Conservation (phyloP, 92 coral and sea anemone genomes). For the Palythoa heliodiscus region DNA sequence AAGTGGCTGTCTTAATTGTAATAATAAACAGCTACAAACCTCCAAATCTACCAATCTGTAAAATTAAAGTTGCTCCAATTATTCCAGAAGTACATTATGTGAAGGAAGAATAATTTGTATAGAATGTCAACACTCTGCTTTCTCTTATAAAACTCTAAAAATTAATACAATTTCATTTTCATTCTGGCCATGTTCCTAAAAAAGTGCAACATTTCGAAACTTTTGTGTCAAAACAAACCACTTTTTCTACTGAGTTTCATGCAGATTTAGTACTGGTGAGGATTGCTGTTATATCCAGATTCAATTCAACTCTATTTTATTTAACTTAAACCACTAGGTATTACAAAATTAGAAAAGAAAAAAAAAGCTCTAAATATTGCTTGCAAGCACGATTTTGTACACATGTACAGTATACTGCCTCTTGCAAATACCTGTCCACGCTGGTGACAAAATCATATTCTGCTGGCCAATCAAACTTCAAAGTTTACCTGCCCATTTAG, state of each 20-base stretch:
- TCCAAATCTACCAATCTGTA: too few species aligned
- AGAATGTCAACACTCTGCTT: too few species aligned
- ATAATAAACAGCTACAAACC: too few species aligned
- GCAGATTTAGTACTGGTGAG: background rate
- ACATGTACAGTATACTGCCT: conserved; percentile 19
- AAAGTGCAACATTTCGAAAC: too few species aligned
- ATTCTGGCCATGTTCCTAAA: too few species aligned
- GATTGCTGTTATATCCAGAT: background rate
- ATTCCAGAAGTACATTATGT: too few species aligned
- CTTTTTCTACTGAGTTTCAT: background rate
- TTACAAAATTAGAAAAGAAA: background rate
- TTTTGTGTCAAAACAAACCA: too few species aligned
- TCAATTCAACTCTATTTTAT: background rate
- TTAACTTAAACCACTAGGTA: background rate
- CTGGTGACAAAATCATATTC: background rate
- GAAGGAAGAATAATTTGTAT: too few species aligned
- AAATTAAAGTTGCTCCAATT: too few species aligned
- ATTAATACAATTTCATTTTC: too few species aligned
- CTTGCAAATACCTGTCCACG: conserved; percentile 25
- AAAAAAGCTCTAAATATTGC: background rate
- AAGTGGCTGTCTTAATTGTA: too few species aligned
- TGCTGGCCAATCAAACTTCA: conserved; percentile 41
- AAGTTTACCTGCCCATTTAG: conserved; percentile 42
- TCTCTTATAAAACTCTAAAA: too few species aligned
- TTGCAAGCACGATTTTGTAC: background rate